phyloP scores from a whole-genome alignment of 2,888 invertebrate species.

The Acronicta psi region DNA sequence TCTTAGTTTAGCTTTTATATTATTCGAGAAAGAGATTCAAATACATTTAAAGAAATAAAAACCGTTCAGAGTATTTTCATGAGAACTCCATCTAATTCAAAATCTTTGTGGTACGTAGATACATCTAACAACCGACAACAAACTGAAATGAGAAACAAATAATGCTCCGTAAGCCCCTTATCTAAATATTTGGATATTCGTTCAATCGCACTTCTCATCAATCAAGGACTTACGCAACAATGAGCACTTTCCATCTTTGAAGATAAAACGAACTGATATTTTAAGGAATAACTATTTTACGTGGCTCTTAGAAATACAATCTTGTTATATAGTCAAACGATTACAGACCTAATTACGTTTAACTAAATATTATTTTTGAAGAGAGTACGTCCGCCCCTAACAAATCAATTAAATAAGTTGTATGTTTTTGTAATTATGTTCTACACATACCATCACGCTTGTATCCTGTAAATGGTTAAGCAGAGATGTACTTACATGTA shows the following conservation, averaged over 20 bases:
- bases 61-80: too few relatives aligned
- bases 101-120: too few relatives aligned
- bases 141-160: conserved; percentile 27
- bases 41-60: too few relatives aligned
- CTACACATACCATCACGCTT: too few relatives aligned
- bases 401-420: neutral
- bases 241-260: conserved; percentile 40
- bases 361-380: neutral
- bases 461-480: too few relatives aligned
- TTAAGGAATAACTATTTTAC: neutral
- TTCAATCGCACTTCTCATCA: conserved; percentile 42
- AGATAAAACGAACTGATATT: conserved; percentile 28
- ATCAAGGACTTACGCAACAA: conserved; percentile 49
- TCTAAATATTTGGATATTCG: conserved; percentile 51
- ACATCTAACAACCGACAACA: conserved; percentile 1
- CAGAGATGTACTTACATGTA: too few relatives aligned
- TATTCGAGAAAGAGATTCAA: too few relatives aligned
- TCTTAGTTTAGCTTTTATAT: too few relatives aligned
- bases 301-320: neutral
- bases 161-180: conserved; percentile 20
- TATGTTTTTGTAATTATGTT: too few relatives aligned
- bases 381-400: neutral
- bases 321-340: neutral
- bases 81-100: too few relatives aligned
- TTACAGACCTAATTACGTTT: neutral